These are phyloP conservation scores for Gopherus flavomarginatus DNA, from an alignment of 2,113 vertebrate genomes.

Conservation along the genomic window DNA sequence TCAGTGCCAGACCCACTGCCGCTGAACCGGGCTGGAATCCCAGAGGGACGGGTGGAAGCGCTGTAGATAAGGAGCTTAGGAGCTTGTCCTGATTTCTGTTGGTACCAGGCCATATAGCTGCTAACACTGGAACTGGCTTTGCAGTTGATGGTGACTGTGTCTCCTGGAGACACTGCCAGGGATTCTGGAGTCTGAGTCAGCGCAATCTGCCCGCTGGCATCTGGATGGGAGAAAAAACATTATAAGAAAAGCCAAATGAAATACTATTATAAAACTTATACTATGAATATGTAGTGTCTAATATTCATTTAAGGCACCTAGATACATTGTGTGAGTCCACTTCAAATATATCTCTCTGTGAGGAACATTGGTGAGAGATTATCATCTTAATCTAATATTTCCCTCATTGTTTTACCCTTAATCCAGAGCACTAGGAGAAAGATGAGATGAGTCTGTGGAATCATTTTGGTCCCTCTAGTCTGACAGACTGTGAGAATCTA, in stretches of 20 bases:
- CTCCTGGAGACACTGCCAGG: neutral
- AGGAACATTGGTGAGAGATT: neutral
- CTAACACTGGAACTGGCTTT: neutral
- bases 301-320: neutral
- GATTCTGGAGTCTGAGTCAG: neutral
- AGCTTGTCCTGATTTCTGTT: neutral
- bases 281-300: neutral
- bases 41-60: neutral
- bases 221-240: neutral
- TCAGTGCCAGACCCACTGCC: neutral
- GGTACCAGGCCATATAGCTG: fast-evolving
- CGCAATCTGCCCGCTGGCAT: neutral
- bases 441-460: neutral
- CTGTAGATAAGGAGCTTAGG: neutral
- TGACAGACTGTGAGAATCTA: neutral
- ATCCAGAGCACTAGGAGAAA: neutral
- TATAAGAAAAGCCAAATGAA: neutral
- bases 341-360: neutral
- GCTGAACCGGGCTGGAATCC: neutral
- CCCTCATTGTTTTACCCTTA: neutral
- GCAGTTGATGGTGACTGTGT: neutral
- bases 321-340: neutral
- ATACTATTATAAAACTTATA: neutral
- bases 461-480: neutral
- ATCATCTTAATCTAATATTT: neutral